phyloP scores from a whole-genome alignment of 2,888 invertebrate species.

The Choristoneura rosaceana region DNA sequence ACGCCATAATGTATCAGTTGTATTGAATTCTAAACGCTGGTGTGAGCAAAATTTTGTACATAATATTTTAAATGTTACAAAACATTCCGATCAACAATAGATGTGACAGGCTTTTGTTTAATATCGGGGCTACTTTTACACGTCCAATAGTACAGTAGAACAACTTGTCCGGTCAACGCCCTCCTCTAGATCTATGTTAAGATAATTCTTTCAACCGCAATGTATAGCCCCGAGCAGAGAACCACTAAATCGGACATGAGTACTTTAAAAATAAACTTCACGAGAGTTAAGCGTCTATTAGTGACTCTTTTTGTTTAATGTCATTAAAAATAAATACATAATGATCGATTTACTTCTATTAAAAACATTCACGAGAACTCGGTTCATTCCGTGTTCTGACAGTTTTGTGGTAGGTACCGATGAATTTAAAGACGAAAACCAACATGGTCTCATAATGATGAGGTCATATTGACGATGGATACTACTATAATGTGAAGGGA shows the following conservation, averaged over 20 bases:
- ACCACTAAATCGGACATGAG: conserved; percentile 59
- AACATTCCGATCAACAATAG: conserved; percentile 19
- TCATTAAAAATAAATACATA: conserved; percentile 31
- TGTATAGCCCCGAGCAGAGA: conserved; percentile 69
- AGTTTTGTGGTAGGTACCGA: neutral
- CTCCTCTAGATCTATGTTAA: conserved; percentile 76
- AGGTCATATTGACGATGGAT: neutral
- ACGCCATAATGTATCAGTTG: neutral
- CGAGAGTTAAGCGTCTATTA: conserved; percentile 30
- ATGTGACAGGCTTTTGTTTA: conserved; percentile 31
- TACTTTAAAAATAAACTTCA: conserved; percentile 44
- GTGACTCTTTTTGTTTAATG: conserved; percentile 20
- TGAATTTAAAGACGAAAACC: neutral
- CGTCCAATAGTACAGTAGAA: conserved; percentile 55
- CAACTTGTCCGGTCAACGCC: conserved; percentile 71
- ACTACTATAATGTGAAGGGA: neutral
- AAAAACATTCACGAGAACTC: conserved; percentile 4
- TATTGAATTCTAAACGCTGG: neutral
- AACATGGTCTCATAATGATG: neutral
- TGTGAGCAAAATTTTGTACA: neutral
- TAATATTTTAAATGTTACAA: neutral
- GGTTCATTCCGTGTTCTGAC: neutral
- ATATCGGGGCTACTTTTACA: conserved; percentile 51
- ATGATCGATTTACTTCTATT: conserved; percentile 15
- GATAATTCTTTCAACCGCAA: conserved; percentile 82